phyloP scores from a whole-genome alignment of 92 coral and sea anemone species.

The Zoanthus sansibaricus region DNA sequence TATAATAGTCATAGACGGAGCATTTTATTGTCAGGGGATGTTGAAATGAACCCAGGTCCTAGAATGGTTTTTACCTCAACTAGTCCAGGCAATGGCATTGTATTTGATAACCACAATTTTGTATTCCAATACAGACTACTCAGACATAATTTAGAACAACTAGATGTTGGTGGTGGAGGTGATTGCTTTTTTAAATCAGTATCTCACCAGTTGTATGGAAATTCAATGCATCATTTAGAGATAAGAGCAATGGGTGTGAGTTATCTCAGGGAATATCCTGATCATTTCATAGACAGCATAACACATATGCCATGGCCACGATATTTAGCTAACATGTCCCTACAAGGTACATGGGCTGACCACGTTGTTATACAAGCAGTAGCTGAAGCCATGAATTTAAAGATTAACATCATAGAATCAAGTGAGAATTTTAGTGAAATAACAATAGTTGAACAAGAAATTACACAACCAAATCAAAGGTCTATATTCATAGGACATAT shows the following conservation, averaged over 20 bases:
- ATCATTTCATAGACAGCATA: constrained; percentile 14
- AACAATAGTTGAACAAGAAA: constrained; percentile 14
- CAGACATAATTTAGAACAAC: constrained; percentile 17
- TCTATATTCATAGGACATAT: constrained; percentile 18
- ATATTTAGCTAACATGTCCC: constrained; percentile 19
- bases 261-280: constrained; percentile 3
- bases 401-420: constrained; percentile 17
- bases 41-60: constrained; percentile 23
- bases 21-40: constrained; percentile 22
- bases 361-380: constrained; percentile 17
- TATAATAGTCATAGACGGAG: constrained; percentile 22
- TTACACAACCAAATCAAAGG: constrained; percentile 23
- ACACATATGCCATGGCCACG: constrained; percentile 26
- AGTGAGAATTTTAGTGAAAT: constrained; percentile 8
- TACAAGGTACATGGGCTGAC: constrained; percentile 24
- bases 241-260: constrained; percentile 8
- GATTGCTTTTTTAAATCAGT: constrained; percentile 23
- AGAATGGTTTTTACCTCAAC: constrained; percentile 22
- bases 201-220: constrained; percentile 25
- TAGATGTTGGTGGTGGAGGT: constrained; percentile 18
- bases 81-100: constrained; percentile 24
- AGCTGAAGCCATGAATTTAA: constrained; percentile 22
- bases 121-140: constrained; percentile 19
- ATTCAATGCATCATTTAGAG: constrained; percentile 15
- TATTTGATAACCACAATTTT: constrained; percentile 19